Percentiles rank a stretch among this genome's conserved stretches.
phyloP scores from a whole-genome alignment of 2,888 invertebrate genomes.

The Drosophila barbarae region DNA sequence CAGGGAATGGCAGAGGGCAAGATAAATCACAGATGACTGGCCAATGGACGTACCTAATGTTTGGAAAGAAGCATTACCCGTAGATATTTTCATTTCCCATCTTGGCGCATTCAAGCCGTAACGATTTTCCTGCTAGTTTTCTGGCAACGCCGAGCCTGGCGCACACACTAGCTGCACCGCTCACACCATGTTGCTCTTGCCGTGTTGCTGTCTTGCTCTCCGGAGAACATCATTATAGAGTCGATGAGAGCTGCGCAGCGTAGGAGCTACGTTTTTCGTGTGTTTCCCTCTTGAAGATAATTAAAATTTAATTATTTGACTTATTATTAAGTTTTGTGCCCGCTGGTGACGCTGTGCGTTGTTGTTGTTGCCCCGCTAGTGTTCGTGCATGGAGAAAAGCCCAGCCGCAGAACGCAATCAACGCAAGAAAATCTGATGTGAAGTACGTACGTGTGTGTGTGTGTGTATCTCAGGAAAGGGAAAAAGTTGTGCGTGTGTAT shows the following conservation, averaged over 20 bases:
- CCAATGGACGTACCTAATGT: conserved; percentile 28
- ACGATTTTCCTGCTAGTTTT: neutral
- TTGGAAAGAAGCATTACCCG: conserved; percentile 1
- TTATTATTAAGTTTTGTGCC: conserved; percentile 68
- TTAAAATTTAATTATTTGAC: conserved; percentile 70
- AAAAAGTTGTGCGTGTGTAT: conserved; percentile 65
- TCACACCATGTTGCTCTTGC: conserved; percentile 64
- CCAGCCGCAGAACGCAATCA: conserved; percentile 47
- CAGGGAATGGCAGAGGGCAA: conserved; percentile 3
- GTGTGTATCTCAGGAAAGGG: conserved; percentile 51
- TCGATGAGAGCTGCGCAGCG: conserved; percentile 25
- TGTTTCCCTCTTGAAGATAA: conserved; percentile 68
- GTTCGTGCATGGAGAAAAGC: conserved; percentile 36
- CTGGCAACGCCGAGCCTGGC: conserved; percentile 47
- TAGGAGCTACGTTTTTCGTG: conserved; percentile 68
- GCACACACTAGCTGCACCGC: conserved; percentile 37
- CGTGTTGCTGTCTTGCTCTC: conserved; percentile 51
- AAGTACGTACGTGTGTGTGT: conserved; percentile 57
- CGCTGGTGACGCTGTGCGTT: conserved; percentile 32
- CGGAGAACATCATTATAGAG: conserved; percentile 62
- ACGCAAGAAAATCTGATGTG: conserved; percentile 47
- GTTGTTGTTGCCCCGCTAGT: conserved; percentile 29
- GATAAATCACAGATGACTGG: conserved; percentile 21
- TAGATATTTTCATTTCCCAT: conserved; percentile 1
- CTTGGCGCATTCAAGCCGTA: conserved; percentile 7